phyloP scores from a whole-genome alignment of 2,888 invertebrate species.

The Sinelater perroti region DNA sequence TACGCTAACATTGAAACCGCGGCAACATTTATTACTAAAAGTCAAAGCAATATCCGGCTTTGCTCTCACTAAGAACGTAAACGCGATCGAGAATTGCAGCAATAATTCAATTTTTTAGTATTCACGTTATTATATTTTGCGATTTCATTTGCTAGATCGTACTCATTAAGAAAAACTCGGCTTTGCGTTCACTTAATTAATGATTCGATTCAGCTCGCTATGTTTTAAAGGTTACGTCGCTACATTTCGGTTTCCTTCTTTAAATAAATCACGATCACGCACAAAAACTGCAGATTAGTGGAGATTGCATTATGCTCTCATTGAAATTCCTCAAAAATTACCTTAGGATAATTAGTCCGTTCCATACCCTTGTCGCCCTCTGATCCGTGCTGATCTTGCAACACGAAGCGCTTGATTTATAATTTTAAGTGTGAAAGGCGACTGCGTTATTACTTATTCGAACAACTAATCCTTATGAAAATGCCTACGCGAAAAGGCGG shows the following conservation, averaged over 20 bases:
- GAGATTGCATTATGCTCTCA: neutral
- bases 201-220: no score
- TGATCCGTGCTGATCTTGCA: neutral
- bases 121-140: no score
- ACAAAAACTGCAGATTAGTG: neutral
- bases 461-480: no score
- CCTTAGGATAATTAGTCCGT: neutral
- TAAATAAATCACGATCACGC: constrained; percentile 2
- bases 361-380: constrained; percentile 6
- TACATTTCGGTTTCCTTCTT: constrained; percentile 1
- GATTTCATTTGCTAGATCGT: no score
- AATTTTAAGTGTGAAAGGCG: constrained; percentile 4
- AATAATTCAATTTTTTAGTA: no score
- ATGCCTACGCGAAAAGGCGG: no score
- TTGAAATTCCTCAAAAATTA: neutral
- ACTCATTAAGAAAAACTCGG: no score
- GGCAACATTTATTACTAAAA: neutral
- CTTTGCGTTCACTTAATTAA: no score
- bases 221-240: neutral
- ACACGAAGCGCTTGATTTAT: neutral
- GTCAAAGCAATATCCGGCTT: no score
- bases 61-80: no score
- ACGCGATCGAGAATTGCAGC: no score
- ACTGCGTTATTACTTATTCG: no score
- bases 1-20: constrained; percentile 9